Base-by-base conservation (phyloP, 2,888 invertebrate genomes). In the Lathronympha strigana region DNA sequence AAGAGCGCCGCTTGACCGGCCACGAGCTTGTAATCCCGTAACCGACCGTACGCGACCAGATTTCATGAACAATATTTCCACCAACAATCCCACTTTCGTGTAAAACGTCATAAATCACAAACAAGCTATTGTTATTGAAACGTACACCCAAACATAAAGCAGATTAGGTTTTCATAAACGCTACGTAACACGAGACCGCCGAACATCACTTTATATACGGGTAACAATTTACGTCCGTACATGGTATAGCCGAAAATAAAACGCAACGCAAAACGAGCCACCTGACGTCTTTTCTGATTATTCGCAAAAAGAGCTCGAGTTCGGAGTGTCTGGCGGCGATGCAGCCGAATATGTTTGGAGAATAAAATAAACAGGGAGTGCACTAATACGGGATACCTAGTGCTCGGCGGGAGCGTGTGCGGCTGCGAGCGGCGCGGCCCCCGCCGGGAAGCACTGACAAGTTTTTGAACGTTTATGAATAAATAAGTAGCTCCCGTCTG, bases 381-480 rank as follows among this genome's bases (percentile, higher is more conserved):
- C 74, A 81, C 82, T 84, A 83, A 85, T 77, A 73, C 73, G 72
- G 71, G 70, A 71, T 69, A 68, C 68, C 40, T 50, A 23, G 49
- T 28, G 55, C 33, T 64, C 67, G 67, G 64, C 60, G 71, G 70
- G 71, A 68, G 71, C 72, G 69, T 66, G 71, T 70, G 71, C 71
- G 53, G 63, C 67, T 68, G 71, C 61, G 63, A 67, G 72, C 72
- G 54, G 62, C 68, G 70, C 69, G 51, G 62, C 67, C 55, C 55
- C 71, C 73, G 73, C 67, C 68, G 71, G 76, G 73, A 74, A 72
- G 75, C 74, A 75, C 76, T 86, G 86, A 83, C 84, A 87, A 86
- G 85, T 87, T 90, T 89, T 89, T 86, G 86, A 90, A 86, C 81
- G 88, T 87, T 87, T 90, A 90, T 92, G 90, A 92, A 92, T 91